phyloP scores from a whole-genome alignment of 2,797 vertebrate species.

The Lophius americanus region DNA sequence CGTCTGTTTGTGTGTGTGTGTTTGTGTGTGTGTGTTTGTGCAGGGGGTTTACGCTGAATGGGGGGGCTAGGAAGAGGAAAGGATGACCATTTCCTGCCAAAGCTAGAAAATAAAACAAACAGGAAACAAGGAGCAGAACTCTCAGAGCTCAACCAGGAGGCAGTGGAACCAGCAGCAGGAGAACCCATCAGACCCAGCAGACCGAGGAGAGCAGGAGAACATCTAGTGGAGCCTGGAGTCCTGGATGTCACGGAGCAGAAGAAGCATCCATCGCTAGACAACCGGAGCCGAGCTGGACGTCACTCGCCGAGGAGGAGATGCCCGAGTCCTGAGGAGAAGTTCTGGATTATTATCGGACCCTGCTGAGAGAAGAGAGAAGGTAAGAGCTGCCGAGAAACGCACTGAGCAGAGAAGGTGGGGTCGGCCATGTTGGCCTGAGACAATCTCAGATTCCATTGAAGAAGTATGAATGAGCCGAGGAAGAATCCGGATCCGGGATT shows the following conservation, averaged over 20 bases:
- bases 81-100: slow-evolving; percentile 63
- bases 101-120: slow-evolving; percentile 73
- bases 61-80: slow-evolving; percentile 59
- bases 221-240: background rate
- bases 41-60: background rate
- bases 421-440: too few species aligned
- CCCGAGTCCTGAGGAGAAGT: slow-evolving; percentile 10
- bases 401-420: too few species aligned
- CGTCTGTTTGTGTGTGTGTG: too few species aligned
- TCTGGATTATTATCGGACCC: slow-evolving; percentile 8
- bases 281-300: too few species aligned
- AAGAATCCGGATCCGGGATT: too few species aligned
- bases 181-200: background rate
- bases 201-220: slow-evolving; percentile 5
- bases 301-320: slow-evolving; percentile 23
- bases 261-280: too few species aligned
- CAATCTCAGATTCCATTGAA: too few species aligned
- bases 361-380: background rate
- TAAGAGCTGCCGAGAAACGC: background rate
- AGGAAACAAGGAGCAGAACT: slow-evolving; percentile 61
- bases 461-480: too few species aligned
- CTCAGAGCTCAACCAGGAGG: slow-evolving; percentile 21
- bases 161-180: background rate
- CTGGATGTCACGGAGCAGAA: too few species aligned
- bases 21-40: slow-evolving; percentile 33